These are phyloP conservation scores for Saccopteryx bilineata DNA, from an alignment of 2,113 vertebrate genomes.

Conservation along the genomic window DNA sequence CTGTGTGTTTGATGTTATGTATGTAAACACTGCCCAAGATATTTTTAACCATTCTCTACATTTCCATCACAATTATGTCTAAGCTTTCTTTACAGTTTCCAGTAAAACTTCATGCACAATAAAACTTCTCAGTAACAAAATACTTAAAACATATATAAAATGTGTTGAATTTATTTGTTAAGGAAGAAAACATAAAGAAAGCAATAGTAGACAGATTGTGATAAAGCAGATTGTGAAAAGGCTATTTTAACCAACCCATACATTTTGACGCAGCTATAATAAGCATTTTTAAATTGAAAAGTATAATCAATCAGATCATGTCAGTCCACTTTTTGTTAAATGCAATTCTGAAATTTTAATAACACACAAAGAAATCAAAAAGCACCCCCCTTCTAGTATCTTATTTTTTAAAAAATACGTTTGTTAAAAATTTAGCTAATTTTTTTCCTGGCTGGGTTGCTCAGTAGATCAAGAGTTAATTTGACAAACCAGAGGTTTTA, in stretches of 20 bases:
- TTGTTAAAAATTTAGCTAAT: not conserved
- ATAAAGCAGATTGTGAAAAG: conserved; percentile 1
- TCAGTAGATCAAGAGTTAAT: too few species aligned
- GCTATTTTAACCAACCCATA: not conserved
- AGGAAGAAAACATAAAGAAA: not conserved
- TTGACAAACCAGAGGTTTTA: too few species aligned
- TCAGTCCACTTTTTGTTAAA: not conserved
- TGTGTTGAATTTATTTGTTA: not conserved
- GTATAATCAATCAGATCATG: not conserved
- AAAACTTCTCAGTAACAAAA: not conserved
- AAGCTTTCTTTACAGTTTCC: not conserved
- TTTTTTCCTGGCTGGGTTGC: too few species aligned
- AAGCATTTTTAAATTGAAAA: conserved; percentile 15
- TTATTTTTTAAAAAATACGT: not conserved
- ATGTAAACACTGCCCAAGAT: not conserved
- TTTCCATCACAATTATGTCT: not conserved
- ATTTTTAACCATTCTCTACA: not conserved
- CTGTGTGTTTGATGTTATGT: not conserved
- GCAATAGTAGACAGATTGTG: not conserved
- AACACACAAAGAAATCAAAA: not conserved
- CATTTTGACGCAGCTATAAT: not conserved
- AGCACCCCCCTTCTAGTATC: not conserved
- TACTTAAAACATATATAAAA: not conserved
- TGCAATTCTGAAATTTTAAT: conserved; percentile 10
- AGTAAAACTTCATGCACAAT: not conserved